Base-by-base conservation (phyloP, 2,888 invertebrate species). In the Criorhina ranunculi region DNA sequence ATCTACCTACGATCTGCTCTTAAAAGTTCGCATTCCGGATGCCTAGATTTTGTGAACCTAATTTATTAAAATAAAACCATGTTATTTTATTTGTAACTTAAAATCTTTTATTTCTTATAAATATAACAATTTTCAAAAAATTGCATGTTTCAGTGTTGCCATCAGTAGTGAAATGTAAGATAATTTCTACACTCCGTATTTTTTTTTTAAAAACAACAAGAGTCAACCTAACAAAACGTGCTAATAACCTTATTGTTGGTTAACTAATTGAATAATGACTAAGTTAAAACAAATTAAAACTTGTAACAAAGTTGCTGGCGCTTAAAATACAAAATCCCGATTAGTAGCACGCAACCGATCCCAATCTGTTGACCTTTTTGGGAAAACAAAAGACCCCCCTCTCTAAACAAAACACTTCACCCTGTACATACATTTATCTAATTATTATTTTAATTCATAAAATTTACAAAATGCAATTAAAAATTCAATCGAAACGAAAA, bases 401-500 rank as follows among this genome's bases (percentile, higher is more conserved):
- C n/a, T n/a, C 46, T 1, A 2, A 44, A 19, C 3, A 9, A 46
- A 46, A 46, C 46, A 7, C 19, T 19, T 46, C 5, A 15, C 46
- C 9, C 31, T 5, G 2, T 46, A 24, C 24, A 24, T 4, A 24
- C 24, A 15, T 44, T n/a, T 24, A 35, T 49, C 15, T 49, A 29
- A 51, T 66, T 66, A 66, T 66, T 66, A 51, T 66, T 66, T 40
- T 40, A 51, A 51, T 35, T 35, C 62, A 2, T 60, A 31, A 60
- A 29, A 46, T 35, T 7, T 33, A 29, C 29, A 1, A 69, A 57
- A 33, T 69, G 7, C 17, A 67, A 55, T 69, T 69, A 44, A 15
- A 53, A 55, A 46, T 57, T 35, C 15, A 55, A 69, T 33, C 11
- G 1, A 57, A 12, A 57, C 31, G 7, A 11, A 44, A 24, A 24